Evolutionary conservation across 2,888 invertebrate genomes (phyloP), one percentile per base, ranked within the genome.

Genomic region (Temnothorax unifasciatus): DNA sequence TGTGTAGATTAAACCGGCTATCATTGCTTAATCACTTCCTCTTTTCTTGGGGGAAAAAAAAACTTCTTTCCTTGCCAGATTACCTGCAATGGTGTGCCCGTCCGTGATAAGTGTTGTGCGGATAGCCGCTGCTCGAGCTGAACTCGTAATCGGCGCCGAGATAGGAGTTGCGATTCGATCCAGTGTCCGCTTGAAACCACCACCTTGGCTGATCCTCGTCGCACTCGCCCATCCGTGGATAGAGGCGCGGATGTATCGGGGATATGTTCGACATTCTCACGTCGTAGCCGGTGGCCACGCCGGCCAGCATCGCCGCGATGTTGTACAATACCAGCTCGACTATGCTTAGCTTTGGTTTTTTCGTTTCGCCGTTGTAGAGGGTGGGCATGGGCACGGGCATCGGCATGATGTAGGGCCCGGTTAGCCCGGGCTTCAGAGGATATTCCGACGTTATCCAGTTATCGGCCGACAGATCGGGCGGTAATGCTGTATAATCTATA

Each of bases 221-320:
- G 54, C 81, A 86, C 69, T 90, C 92, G 18, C 86, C 86, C 68
- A 90, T 69, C 57, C 92, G 90, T 0, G 98, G 97, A 92, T 97
- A 97, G 85, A 98, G 95, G 84, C 97, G 96, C 9, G 98, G 98
- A 95, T 98, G 98, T 87, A 98, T 95, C 0, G 98, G 97, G 90
- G 97, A 97, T 75, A 98, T 97, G 93, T 98, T 98, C 64, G 98
- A 98, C 95, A 98, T 96, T 92, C 98, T 96, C 76, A 99, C 97
- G 96, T 99, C 99, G 94, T 98, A 99, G 0, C 99, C 99, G 57
- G 98, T 97, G 3, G 98, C 98, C 59, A 99, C 98, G 41, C 98
- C 97, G 3, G 99, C 99, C 92, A 99, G 95, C 95, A 99, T 96
- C 76, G 98, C 97, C 77, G 98, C 98, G 96, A 99, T 98, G 95